These are phyloP conservation scores for Drosophila auraria DNA, from an alignment of 1,140 invertebrate species.

Conservation along the genomic window DNA sequence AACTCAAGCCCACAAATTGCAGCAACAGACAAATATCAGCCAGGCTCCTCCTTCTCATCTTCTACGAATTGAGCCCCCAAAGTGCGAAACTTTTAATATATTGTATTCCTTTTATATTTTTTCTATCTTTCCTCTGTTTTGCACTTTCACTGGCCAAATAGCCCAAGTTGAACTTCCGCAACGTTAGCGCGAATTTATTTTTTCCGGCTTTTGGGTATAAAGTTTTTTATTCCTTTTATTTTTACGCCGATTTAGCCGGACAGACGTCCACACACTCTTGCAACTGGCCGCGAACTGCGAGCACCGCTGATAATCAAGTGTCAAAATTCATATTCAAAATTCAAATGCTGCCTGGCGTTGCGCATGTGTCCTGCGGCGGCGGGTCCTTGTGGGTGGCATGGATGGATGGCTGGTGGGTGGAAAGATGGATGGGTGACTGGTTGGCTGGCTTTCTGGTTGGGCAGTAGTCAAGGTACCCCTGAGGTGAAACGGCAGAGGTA, in stretches of 20 bases:
- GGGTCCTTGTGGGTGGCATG: constrained; percentile 31
- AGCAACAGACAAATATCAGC: constrained; percentile 45
- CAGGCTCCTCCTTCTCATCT: constrained; percentile 46
- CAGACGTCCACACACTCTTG: constrained; percentile 70
- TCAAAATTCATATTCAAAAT: constrained; percentile 84
- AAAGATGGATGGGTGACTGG: constrained; percentile 8
- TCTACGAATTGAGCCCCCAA: constrained; percentile 38
- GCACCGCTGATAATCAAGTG: constrained; percentile 77
- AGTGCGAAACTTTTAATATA: constrained; percentile 41
- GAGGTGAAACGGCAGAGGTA: constrained; percentile 26
- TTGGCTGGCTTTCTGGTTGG: neutral
- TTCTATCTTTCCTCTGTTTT: constrained; percentile 4
- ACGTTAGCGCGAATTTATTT: constrained; percentile 64
- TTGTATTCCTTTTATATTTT: constrained; percentile 6
- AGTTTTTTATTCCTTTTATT: constrained; percentile 30
- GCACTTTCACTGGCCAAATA: constrained; percentile 70
- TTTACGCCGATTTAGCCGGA: constrained; percentile 19
- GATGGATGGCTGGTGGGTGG: neutral
- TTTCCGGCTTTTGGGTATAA: constrained; percentile 35
- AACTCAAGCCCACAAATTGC: constrained; percentile 40
- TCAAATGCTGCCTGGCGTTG: constrained; percentile 75
- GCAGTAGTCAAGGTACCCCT: constrained; percentile 62
- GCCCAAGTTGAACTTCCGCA: constrained; percentile 59
- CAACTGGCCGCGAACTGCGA: constrained; percentile 75
- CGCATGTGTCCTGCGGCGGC: constrained; percentile 75